Evolutionary conservation across 2,797 vertebrate genomes (phyloP), one percentile per base, ranked within the genome.

Genomic region (Microtus obscurus): DNA sequence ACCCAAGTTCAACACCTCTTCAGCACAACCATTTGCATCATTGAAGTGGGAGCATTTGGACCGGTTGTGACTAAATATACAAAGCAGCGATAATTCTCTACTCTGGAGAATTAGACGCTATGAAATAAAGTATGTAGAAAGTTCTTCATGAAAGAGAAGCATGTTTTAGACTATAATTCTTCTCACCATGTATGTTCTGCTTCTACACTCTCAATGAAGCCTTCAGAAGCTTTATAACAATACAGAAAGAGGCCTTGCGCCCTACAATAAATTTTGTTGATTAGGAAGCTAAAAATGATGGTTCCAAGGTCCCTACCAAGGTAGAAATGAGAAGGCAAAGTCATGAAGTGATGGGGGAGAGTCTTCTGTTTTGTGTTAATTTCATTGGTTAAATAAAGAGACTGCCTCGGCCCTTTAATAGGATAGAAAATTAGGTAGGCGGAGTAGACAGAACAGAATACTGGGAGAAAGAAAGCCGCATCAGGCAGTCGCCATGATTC

Each of bases 91-190:
- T 19, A 37, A 56, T 79, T 94, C 69, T 89, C 27, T 40, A 48
- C 43, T 89, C 85, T 51, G 19, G 48, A 92, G 63, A 93, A 82
- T 77, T 12, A 51, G 17, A 34, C 6, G 6, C 56, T 73, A 59
- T 1, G 59, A 94, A 92, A 82, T 12, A 53, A 95, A 16, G 4
- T 43, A 59, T 67, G 90, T 87, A 81, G 59, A 89, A 77, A 79
- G 73, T 34, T 61, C 73, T 37, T 3, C 5, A 14, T 65, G 9
- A 27, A 6, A n/a, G 13, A 43, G 67, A 59, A 34, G 45, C 8
- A 16, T 53, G n/a, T 61, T 88, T 92, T 61, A 73, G 43, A 77
- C 40, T 37, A 19, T 6, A 13, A 63, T 74, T 29, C 10, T 79
- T 90, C 88, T 85, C 56, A 43, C 2, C 0, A 8, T 31, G 17